phyloP scores from a whole-genome alignment of 1,140 invertebrate genomes.

The Drosophila pallidifrons region DNA sequence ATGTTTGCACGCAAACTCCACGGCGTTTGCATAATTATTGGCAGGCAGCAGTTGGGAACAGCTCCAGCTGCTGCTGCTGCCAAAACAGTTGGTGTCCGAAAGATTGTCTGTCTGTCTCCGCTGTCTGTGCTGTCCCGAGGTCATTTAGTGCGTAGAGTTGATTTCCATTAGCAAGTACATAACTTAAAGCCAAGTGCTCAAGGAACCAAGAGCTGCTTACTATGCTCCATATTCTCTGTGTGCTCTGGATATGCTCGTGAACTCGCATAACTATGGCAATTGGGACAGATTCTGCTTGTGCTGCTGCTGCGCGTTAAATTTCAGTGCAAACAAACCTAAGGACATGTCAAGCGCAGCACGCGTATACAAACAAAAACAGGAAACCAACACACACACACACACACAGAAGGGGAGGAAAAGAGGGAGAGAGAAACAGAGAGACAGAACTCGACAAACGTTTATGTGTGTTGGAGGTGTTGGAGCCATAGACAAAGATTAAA shows the following conservation, averaged over 20 bases:
- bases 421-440: too few relatives aligned
- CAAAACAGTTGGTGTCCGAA: constrained; percentile 11
- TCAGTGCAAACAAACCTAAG: constrained; percentile 77
- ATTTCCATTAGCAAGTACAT: constrained; percentile 74
- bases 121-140: constrained; percentile 8
- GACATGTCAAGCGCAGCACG: constrained; percentile 79
- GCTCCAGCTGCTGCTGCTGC: constrained; percentile 25
- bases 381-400: constrained; percentile 38
- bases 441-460: constrained; percentile 38
- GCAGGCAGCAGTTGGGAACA: constrained; percentile 20
- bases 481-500: constrained; percentile 82
- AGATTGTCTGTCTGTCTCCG: neutral
- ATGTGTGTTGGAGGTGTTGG: constrained; percentile 69
- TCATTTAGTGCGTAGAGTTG: constrained; percentile 38
- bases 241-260: constrained; percentile 32
- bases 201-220: constrained; percentile 10
- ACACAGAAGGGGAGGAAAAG: neutral
- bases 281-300: constrained; percentile 7
- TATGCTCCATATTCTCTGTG: neutral
- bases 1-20: constrained; percentile 36
- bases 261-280: constrained; percentile 57
- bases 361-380: constrained; percentile 63
- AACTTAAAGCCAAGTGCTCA: constrained; percentile 68
- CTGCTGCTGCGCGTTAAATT: constrained; percentile 63
- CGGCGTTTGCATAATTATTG: constrained; percentile 49